These are phyloP conservation scores for Pinctada fucata DNA, from an alignment of 2,888 invertebrate species.

Conservation along the genomic window DNA sequence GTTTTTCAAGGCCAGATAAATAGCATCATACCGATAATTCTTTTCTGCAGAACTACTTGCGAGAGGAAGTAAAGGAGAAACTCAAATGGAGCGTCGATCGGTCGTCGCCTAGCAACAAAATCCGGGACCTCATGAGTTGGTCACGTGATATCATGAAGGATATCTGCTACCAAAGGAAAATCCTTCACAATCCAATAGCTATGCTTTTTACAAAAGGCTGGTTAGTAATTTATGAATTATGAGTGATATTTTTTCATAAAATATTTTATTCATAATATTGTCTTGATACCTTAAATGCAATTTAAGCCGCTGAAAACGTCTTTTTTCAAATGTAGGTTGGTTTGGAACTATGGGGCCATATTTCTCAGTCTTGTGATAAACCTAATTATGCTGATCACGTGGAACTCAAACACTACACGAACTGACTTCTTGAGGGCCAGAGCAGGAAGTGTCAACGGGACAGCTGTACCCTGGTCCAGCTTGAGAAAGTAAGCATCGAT, in stretches of 20 bases:
- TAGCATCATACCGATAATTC: neutral
- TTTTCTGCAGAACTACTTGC: conserved; percentile 68
- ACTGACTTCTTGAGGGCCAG: conserved; percentile 56
- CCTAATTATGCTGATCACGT: conserved; percentile 74
- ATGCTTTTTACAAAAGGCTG: conserved; percentile 76
- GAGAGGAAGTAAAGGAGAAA: conserved; percentile 76
- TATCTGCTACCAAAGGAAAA: conserved; percentile 74
- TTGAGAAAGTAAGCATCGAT: too few relatives aligned
- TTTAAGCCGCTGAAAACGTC: neutral
- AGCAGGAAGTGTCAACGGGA: conserved; percentile 37
- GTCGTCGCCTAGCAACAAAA: conserved; percentile 76
- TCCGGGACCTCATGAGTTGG: conserved; percentile 77
- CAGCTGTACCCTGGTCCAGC: conserved; percentile 39
- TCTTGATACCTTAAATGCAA: neutral
- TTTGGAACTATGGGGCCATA: conserved; percentile 75
- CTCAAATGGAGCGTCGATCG: conserved; percentile 77
- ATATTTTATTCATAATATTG: neutral
- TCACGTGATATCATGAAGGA: conserved; percentile 76
- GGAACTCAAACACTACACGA: conserved; percentile 70
- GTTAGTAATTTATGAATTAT: conserved; percentile 51
- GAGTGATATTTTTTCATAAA: neutral
- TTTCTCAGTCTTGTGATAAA: conserved; percentile 74
- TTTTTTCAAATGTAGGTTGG: conserved; percentile 59
- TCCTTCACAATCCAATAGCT: conserved; percentile 74
- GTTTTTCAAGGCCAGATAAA: too few relatives aligned